Conservation (phyloP, 2,113 vertebrate genomes). For the Grallaria varia region DNA sequence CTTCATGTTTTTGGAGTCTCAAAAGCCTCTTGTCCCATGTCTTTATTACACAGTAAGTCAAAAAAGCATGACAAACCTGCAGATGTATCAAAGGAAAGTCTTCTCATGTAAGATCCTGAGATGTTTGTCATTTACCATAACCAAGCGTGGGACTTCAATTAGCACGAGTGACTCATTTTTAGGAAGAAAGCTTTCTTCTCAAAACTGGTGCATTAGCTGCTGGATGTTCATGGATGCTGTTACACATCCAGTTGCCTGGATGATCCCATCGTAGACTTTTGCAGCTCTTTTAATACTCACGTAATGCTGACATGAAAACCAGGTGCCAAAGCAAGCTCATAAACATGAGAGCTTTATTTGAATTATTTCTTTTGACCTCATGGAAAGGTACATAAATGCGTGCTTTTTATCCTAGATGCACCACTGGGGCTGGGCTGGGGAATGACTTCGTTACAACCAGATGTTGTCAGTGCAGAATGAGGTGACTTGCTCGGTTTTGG, state of each 20-base stretch:
- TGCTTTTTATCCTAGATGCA: neutral
- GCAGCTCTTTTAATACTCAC: neutral
- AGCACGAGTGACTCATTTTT: constrained; percentile 50
- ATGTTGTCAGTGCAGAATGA: neutral
- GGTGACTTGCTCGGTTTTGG: neutral
- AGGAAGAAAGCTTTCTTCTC: constrained; percentile 57
- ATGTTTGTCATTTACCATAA: constrained; percentile 54
- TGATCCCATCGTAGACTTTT: neutral
- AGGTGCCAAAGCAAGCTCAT: neutral
- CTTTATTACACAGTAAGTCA: constrained; percentile 17
- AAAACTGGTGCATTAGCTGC: neutral
- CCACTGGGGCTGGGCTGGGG: neutral
- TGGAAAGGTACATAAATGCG: neutral
- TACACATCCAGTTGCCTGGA: constrained; percentile 13
- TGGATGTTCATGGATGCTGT: constrained; percentile 13
- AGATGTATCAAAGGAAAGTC: constrained; percentile 20
- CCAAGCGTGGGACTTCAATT: constrained; percentile 11
- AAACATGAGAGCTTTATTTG: constrained; percentile 1
- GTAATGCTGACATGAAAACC: neutral
- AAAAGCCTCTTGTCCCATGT: neutral
- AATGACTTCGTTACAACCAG: neutral
- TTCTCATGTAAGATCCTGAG: neutral
- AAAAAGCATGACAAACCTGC: neutral
- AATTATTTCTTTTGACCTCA: neutral
- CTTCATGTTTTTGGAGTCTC: constrained; percentile 51